Base-by-base conservation (phyloP, 2,888 invertebrate species). In the Eristalis tenax region DNA sequence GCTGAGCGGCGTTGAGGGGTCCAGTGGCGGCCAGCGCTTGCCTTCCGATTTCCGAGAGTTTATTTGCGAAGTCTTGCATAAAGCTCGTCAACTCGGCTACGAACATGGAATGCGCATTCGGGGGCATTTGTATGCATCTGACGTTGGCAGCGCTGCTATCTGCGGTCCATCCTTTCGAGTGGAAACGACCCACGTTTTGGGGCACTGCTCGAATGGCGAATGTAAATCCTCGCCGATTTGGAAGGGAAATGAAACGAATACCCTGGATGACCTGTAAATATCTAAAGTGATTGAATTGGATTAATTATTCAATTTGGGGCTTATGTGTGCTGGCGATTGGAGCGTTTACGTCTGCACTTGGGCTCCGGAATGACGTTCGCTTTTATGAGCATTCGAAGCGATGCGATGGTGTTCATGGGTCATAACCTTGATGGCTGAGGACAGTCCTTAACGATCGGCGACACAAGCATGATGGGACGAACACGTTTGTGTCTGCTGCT, bases 51-150 rank as follows among this genome's bases (percentile, higher is more conserved):
- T 26, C 68, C 43, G 26, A 59, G 70, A 70, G 74, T 75, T 83
- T 83, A 83, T 78, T 78, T 83, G 77, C 70, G 38, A 59, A 68
- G 61, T 66, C 61, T 71, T 77, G 73, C 63, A 77, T 50, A 68
- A 32, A 73, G 63, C 61, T 50, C 6, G 82, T n/a, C 76, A 76
- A 43, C 50, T 8, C 50, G 66, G 35, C 63, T 70, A 32, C 38
- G 23, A 71, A 76, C 65, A 43, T 59, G n/a, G 66, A 59, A 71
- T 76, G 43, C 66, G 40, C 43, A 81, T 65, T 70, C 81, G 32
- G 26, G 66, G 56, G 28, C 59, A 66, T 71, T 65, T 43, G 57
- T 75, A 18, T 28, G 59, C 70, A 26, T 56, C 63, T 56, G 56
- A 73, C 32, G 63, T 68, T 63, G 50, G 77, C 73, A 63, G 35